phyloP scores from a whole-genome alignment of 2,888 invertebrate species.

The Athalia cordata region DNA sequence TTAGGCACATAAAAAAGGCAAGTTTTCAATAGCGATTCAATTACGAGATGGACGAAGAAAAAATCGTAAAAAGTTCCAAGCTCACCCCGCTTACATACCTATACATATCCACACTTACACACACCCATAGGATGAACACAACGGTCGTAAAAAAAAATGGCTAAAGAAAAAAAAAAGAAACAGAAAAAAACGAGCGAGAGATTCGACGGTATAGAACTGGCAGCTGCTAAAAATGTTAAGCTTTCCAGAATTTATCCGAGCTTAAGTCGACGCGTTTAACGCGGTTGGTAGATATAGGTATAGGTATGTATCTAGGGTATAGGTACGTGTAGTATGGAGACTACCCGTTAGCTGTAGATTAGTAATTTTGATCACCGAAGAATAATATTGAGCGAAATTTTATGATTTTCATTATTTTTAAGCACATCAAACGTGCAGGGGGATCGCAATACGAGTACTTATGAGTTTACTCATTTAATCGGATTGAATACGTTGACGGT shows the following conservation, averaged over 20 bases:
- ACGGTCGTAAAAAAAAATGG: neutral
- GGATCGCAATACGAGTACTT: neutral
- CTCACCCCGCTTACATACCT: neutral
- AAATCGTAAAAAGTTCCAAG: too few species aligned
- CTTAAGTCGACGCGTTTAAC: conserved; percentile 8
- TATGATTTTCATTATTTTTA: conserved; percentile 31
- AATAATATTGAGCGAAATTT: conserved; percentile 13
- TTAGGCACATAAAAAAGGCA: too few species aligned
- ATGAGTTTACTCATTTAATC: too few species aligned
- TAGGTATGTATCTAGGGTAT: too few species aligned
- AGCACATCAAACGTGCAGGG: neutral
- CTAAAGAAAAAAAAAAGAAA: neutral
- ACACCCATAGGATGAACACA: neutral
- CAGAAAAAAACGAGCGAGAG: neutral
- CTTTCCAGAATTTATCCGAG: conserved; percentile 17
- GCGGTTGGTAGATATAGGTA: neutral
- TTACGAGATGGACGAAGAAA: too few species aligned
- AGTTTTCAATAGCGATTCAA: too few species aligned
- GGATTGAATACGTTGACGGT: too few species aligned
- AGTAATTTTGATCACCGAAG: conserved; percentile 14
- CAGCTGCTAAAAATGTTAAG: conserved; percentile 22
- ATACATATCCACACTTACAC: neutral
- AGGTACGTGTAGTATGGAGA: neutral
- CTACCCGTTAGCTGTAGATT: conserved; percentile 1
- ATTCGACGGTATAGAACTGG: neutral